Conservation (phyloP, 2,113 vertebrate species). For the Blennius ocellaris region DNA sequence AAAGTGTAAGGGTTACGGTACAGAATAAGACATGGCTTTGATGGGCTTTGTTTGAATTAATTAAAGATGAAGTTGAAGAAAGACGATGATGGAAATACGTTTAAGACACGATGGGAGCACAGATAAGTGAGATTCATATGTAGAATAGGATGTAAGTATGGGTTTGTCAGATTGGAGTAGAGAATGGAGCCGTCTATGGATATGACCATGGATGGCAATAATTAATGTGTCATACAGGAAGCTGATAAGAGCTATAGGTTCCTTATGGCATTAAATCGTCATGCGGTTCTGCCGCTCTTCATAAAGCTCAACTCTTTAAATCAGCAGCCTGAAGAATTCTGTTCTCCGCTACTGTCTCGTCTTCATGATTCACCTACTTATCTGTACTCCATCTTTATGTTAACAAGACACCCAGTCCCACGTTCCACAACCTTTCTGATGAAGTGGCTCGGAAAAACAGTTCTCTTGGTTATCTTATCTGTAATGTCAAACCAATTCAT, state of each 20-base stretch:
- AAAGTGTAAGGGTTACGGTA: no score
- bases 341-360: conserved; percentile 9
- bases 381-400: conserved; percentile 25
- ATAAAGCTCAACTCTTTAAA: conserved; percentile 8
- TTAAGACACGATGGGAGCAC: no score
- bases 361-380: conserved; percentile 30
- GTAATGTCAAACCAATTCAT: conserved; percentile 18
- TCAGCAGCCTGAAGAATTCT: conserved; percentile 5
- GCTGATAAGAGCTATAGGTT: not conserved
- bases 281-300: not conserved
- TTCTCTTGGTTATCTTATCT: conserved; percentile 27
- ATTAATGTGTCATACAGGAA: not conserved
- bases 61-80: no score
- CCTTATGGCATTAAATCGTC: not conserved
- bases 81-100: no score
- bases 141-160: no score
- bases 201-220: no score
- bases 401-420: conserved; percentile 26
- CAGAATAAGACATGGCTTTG: no score
- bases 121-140: no score
- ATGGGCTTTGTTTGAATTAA: no score
- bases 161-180: no score
- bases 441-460: conserved; percentile 42
- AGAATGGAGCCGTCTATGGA: no score
- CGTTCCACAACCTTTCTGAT: conserved; percentile 24